Conservation (phyloP, 2,113 vertebrate species). For the Oxygymnocypris stewartii region DNA sequence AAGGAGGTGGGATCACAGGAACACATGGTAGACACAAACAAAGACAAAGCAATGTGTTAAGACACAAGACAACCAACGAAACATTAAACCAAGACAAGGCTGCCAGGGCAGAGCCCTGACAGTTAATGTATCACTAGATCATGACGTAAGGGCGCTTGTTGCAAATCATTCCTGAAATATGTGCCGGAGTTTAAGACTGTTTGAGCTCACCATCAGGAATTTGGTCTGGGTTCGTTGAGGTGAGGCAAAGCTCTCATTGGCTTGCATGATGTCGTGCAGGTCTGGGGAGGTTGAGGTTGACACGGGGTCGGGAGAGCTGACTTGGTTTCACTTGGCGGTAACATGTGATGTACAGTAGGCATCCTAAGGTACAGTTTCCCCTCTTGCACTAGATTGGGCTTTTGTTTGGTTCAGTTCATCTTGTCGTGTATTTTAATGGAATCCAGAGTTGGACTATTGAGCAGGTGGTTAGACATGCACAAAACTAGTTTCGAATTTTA, state of each 20-base stretch:
- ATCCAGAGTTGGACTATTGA: not conserved
- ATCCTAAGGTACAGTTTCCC: constrained; percentile 16
- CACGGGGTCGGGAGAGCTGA: not conserved
- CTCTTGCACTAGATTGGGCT: not conserved
- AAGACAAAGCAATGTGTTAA: no score
- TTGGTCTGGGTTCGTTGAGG: not conserved
- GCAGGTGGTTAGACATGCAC: not conserved
- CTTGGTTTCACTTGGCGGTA: constrained; percentile 26
- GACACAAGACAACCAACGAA: no score
- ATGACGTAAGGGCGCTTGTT: not conserved
- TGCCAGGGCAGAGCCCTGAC: no score
- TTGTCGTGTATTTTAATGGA: constrained; percentile 11
- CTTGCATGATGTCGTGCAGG: not conserved
- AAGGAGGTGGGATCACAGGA: no score
- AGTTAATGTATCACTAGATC: not conserved
- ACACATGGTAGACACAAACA: no score
- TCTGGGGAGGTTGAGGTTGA: constrained; percentile 14
- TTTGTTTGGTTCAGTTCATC: not conserved
- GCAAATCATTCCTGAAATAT: not conserved
- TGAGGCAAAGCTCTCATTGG: not conserved
- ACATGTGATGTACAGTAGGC: not conserved
- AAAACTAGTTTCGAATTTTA: not conserved
- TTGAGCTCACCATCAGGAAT: not conserved
- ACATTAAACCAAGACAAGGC: no score
- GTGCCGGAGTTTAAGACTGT: not conserved